Evolutionary conservation across 2,888 invertebrate genomes (phyloP).

Genomic region (Sympetrum striolatum): DNA sequence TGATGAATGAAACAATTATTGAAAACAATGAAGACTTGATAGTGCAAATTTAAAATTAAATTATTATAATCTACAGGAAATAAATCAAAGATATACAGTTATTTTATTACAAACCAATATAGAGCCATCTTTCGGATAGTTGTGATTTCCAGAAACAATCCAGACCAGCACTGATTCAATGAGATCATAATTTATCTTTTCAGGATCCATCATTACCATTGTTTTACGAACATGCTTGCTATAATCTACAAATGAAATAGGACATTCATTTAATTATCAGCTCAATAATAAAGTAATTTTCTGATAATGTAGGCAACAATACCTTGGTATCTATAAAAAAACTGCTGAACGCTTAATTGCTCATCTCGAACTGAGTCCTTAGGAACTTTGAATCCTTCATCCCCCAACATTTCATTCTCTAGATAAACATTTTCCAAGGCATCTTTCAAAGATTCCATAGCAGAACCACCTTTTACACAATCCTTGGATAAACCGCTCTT

Average conservation of each 20-base stretch:
- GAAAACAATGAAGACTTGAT: neutral
- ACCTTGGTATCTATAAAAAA: slow-evolving; percentile 72
- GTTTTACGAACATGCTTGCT: slow-evolving; percentile 73
- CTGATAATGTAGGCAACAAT: slow-evolving; percentile 12
- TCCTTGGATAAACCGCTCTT: slow-evolving; percentile 44
- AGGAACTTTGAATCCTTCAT: slow-evolving; percentile 57
- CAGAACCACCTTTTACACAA: slow-evolving; percentile 42
- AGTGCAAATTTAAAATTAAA: neutral
- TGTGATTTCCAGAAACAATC: slow-evolving; percentile 74
- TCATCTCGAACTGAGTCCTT: slow-evolving; percentile 73
- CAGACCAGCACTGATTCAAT: slow-evolving; percentile 74
- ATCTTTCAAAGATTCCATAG: slow-evolving; percentile 21
- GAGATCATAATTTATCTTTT: slow-evolving; percentile 79
- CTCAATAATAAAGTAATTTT: neutral
- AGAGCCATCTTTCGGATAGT: slow-evolving; percentile 74
- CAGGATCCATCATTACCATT: slow-evolving; percentile 77
- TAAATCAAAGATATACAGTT: neutral
- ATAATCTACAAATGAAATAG: slow-evolving; percentile 58
- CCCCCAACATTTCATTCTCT: slow-evolving; percentile 71
- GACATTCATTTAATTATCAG: slow-evolving; percentile 44
- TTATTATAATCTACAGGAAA: neutral
- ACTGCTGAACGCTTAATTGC: slow-evolving; percentile 71
- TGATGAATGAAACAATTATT: neutral
- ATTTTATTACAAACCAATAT: slow-evolving; percentile 64
- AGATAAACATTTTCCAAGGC: slow-evolving; percentile 64